A percentile compares a stretch with the other conserved stretches of the same genome.
These are phyloP conservation scores for Eristalis tenax DNA, from an alignment of 2,888 invertebrate species.

Conservation along the genomic window DNA sequence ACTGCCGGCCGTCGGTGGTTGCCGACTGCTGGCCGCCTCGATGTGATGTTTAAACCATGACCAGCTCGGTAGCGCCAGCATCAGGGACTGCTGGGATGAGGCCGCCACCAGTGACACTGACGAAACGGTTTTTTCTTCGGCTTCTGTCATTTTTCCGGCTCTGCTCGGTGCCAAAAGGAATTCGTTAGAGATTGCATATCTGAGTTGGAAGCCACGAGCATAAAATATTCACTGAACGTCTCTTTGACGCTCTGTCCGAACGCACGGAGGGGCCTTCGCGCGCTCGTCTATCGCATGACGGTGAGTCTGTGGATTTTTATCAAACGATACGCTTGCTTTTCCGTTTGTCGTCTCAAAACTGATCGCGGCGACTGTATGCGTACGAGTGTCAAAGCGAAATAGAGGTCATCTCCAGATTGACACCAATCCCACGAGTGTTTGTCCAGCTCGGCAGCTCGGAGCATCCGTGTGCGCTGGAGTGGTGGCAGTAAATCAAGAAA, in stretches of 20 bases:
- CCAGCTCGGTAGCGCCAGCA: constrained; percentile 28
- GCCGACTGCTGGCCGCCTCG: constrained; percentile 32
- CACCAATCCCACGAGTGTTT: constrained; percentile 48
- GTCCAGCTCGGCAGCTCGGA: constrained; percentile 33
- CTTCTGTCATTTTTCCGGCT: not conserved
- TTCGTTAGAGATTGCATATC: constrained; percentile 62
- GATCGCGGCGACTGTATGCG: constrained; percentile 7
- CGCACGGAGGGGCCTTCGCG: constrained; percentile 12
- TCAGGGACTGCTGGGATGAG: not conserved
- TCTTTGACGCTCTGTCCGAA: constrained; percentile 24
- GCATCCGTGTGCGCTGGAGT: constrained; percentile 23
- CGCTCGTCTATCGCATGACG: constrained; percentile 17
- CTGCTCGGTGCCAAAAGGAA: constrained; percentile 51
- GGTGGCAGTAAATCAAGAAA: not conserved
- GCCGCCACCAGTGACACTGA: constrained; percentile 45
- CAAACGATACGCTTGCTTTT: constrained; percentile 4
- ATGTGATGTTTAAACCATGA: constrained; percentile 67
- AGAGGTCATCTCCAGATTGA: constrained; percentile 59
- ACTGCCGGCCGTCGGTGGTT: no score
- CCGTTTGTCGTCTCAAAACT: constrained; percentile 13
- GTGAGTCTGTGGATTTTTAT: constrained; percentile 13
- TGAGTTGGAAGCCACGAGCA: constrained; percentile 42
- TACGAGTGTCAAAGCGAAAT: constrained; percentile 45
- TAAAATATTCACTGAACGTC: constrained; percentile 57
- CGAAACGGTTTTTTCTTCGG: not conserved